These are phyloP conservation scores for Brienomyrus brachyistius DNA, from an alignment of 2,113 vertebrate species.

Conservation along the genomic window DNA sequence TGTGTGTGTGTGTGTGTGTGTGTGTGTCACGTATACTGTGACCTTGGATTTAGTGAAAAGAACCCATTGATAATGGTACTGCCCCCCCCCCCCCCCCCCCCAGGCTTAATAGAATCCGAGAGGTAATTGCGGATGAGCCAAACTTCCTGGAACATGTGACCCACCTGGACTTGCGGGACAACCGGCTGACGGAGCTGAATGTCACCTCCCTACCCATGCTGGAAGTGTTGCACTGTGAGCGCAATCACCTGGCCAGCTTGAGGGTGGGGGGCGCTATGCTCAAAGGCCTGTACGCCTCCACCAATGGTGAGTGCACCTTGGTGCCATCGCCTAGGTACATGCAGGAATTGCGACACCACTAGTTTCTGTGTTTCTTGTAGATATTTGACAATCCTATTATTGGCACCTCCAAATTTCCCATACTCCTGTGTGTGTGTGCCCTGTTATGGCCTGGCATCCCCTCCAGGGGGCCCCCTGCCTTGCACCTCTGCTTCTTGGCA, in stretches of 20 bases:
- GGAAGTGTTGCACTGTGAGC: slow-evolving; percentile 91
- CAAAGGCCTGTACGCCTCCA: slow-evolving; percentile 80
- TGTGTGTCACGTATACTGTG: background rate
- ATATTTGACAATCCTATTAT: background rate
- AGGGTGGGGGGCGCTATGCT: slow-evolving; percentile 76
- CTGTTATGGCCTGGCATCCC: background rate
- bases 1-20: background rate
- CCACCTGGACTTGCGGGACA: slow-evolving; percentile 88
- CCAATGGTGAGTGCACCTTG: slow-evolving; percentile 58
- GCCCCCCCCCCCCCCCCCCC: background rate
- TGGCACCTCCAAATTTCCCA: background rate
- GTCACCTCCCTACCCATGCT: slow-evolving; percentile 76
- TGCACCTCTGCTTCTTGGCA: background rate
- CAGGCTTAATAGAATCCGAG: slow-evolving; percentile 82
- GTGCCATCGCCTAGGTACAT: background rate
- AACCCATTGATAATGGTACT: background rate
- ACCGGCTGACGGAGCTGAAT: slow-evolving; percentile 77
- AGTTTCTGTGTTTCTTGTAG: background rate
- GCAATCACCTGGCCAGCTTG: slow-evolving; percentile 74
- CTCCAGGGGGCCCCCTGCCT: background rate
- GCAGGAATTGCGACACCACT: background rate
- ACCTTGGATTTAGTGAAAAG: background rate
- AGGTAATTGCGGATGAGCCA: slow-evolving; percentile 61
- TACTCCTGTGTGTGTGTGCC: background rate
- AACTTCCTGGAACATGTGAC: slow-evolving; percentile 87